Conservation (phyloP, 2,888 invertebrate genomes). For the Thereva nobilitata region DNA sequence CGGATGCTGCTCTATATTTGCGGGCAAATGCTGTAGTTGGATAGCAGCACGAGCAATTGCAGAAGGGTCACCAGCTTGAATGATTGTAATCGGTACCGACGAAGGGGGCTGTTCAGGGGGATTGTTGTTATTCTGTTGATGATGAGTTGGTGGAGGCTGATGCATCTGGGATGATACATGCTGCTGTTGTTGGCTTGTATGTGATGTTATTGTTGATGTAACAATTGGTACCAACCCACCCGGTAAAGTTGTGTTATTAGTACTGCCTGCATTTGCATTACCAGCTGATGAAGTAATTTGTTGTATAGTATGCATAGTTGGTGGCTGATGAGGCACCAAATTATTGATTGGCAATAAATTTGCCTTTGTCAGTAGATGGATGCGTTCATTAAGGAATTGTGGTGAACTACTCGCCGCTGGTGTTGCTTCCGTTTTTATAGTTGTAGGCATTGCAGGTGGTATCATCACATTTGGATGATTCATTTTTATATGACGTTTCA, state of each 20-base stretch:
- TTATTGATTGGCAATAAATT: constrained; percentile 42
- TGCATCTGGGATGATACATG: constrained; percentile 12
- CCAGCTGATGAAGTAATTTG: constrained; percentile 55
- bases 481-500: constrained; percentile 74
- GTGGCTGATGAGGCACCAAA: constrained; percentile 55
- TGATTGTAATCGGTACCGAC: constrained; percentile 55
- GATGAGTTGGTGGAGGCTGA: constrained; percentile 24
- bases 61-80: constrained; percentile 53
- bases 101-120: constrained; percentile 48
- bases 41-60: constrained; percentile 56
- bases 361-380: constrained; percentile 38
- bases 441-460: constrained; percentile 57
- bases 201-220: constrained; percentile 56
- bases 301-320: constrained; percentile 58
- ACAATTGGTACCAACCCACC: constrained; percentile 54
- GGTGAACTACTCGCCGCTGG: constrained; percentile 24
- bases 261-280: constrained; percentile 42
- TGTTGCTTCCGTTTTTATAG: constrained; percentile 49
- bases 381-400: constrained; percentile 40
- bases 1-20: constrained; percentile 57
- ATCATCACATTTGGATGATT: constrained; percentile 64
- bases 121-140: constrained; percentile 30
- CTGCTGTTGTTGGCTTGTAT: constrained; percentile 52
- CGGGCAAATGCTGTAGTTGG: constrained; percentile 55
- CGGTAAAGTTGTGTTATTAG: constrained; percentile 49